phyloP scores from a whole-genome alignment of 2,888 invertebrate genomes.

The Dicranocentrus wangi region DNA sequence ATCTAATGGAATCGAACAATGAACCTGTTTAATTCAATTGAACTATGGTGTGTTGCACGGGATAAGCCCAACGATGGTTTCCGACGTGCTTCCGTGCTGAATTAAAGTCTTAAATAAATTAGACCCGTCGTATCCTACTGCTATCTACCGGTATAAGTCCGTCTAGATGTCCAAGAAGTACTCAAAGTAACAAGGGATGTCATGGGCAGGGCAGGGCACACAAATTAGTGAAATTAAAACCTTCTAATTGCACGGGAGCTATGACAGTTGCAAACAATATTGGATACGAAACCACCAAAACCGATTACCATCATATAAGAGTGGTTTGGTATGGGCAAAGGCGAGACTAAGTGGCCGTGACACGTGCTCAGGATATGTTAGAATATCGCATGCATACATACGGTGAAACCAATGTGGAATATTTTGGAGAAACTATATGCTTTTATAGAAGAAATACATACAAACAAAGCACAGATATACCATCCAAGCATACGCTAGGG shows the following conservation, averaged over 20 bases:
- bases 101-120: neutral
- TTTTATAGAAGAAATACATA: too few relatives aligned
- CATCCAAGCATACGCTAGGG: too few relatives aligned
- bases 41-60: neutral
- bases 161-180: too few relatives aligned
- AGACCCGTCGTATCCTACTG: neutral
- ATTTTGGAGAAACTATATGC: too few relatives aligned
- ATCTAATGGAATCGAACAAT: neutral
- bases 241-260: neutral
- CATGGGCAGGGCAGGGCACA: neutral
- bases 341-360: too few relatives aligned
- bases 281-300: too few relatives aligned
- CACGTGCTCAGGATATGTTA: too few relatives aligned
- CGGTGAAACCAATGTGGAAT: too few relatives aligned
- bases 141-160: neutral
- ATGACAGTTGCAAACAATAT: neutral
- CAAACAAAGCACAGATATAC: too few relatives aligned
- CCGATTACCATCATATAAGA: too few relatives aligned
- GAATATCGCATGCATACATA: too few relatives aligned
- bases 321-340: too few relatives aligned
- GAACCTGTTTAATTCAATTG: slow-evolving; percentile 1
- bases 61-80: neutral
- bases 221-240: neutral
- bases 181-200: neutral
- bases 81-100: neutral